Conservation (phyloP, 1,140 invertebrate species). For the Drosophila persimilis region DNA sequence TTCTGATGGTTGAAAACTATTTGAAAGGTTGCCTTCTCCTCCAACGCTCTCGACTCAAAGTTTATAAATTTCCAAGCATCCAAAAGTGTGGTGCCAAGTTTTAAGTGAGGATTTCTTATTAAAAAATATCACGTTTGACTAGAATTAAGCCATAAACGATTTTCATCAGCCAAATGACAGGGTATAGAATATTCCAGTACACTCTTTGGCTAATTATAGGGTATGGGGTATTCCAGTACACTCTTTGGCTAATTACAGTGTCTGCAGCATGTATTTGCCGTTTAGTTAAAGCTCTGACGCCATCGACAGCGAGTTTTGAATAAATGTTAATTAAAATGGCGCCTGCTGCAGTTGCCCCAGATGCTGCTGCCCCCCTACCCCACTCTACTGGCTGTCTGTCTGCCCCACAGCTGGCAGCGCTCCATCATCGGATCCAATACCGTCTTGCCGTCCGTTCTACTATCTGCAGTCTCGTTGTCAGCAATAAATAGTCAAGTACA, state of each 20-base stretch:
- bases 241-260: conserved; percentile 41
- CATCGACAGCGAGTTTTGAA: conserved; percentile 47
- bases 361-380: background rate
- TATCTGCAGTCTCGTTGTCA: conserved; percentile 55
- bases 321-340: conserved; percentile 67
- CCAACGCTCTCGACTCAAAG: background rate
- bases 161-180: background rate
- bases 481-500: conserved; percentile 79
- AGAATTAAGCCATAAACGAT: no score
- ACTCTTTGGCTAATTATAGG: background rate
- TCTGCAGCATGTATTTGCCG: conserved; percentile 3
- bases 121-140: no score
- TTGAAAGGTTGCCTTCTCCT: conserved; percentile 14
- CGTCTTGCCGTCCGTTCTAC: conserved; percentile 5
- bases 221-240: conserved; percentile 4
- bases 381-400: background rate
- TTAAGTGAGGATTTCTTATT: no score
- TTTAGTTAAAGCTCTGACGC: conserved; percentile 59
- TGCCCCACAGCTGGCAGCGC: background rate
- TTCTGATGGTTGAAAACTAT: conserved; percentile 1
- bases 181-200: conserved; percentile 2
- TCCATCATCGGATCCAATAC: background rate
- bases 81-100: conserved; percentile 1
- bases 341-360: conserved; percentile 64
- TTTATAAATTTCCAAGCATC: conserved; percentile 2